Evolutionary conservation across 2,113 vertebrate species (phyloP).

Genomic region (Psephotus haematonotus): DNA sequence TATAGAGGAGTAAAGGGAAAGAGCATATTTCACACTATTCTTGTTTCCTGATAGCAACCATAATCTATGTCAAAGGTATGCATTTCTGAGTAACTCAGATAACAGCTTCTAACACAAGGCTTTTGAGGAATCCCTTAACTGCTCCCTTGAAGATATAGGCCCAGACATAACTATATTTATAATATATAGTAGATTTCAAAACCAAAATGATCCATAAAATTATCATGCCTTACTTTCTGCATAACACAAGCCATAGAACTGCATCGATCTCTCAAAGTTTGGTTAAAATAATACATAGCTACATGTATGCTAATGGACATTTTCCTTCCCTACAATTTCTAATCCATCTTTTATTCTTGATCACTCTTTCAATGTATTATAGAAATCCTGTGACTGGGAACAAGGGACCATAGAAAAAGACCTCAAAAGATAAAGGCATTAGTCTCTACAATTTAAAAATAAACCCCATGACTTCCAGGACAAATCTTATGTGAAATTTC

Average conservation of each 20-base stretch:
- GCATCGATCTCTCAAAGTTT: not conserved
- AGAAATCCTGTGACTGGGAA: not conserved
- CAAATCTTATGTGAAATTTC: not conserved
- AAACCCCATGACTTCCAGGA: not conserved
- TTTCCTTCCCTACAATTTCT: not conserved
- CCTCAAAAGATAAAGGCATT: not conserved
- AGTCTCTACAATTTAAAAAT: not conserved
- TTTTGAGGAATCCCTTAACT: not conserved
- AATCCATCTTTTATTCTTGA: not conserved
- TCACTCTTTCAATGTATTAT: not conserved
- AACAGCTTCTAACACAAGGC: not conserved
- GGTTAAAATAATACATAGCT: not conserved
- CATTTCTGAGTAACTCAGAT: not conserved
- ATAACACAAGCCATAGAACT: not conserved
- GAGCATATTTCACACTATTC: not conserved
- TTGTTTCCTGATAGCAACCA: not conserved
- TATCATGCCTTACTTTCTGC: not conserved
- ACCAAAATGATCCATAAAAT: not conserved
- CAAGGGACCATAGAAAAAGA: not conserved
- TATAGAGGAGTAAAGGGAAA: not conserved
- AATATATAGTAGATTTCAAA: not conserved
- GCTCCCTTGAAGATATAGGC: not conserved
- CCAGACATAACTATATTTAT: not conserved
- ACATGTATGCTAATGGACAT: rapidly evolving
- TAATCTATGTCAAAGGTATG: not conserved